These are phyloP conservation scores for Hirtodrosophila trivittata DNA, from an alignment of 2,888 invertebrate genomes.

Conservation along the genomic window DNA sequence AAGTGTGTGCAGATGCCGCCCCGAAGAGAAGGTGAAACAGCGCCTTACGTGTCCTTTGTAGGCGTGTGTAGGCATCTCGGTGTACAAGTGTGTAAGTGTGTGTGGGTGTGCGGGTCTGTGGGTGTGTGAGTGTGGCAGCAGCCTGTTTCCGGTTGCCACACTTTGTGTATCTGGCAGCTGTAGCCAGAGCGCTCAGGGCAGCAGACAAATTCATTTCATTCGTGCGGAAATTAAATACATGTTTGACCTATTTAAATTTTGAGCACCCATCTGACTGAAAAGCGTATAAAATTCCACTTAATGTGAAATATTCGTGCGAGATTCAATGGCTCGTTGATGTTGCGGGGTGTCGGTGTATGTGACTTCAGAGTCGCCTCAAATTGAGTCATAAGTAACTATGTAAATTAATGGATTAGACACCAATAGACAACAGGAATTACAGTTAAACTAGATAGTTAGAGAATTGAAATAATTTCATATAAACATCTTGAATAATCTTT, in stretches of 20 bases:
- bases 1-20: constrained; percentile 62
- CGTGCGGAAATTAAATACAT: constrained; percentile 77
- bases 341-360: constrained; percentile 5
- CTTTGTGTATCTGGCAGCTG: constrained; percentile 63
- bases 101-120: constrained; percentile 9
- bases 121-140: neutral
- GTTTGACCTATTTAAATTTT: constrained; percentile 75
- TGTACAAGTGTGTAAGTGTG: constrained; percentile 4
- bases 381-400: constrained; percentile 7
- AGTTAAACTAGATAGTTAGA: neutral
- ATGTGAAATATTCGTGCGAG: constrained; percentile 47
- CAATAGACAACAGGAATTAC: neutral
- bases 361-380: constrained; percentile 21
- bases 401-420: neutral
- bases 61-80: constrained; percentile 9
- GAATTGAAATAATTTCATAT: neutral
- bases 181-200: constrained; percentile 25
- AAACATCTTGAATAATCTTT: no score
- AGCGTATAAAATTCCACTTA: constrained; percentile 62
- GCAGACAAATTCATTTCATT: constrained; percentile 72
- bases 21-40: constrained; percentile 38
- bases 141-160: neutral
- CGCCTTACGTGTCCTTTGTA: constrained; percentile 48
- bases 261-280: constrained; percentile 16
- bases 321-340: constrained; percentile 41